These are phyloP conservation scores for Ctenosaura bakeri DNA, from an alignment of 2,797 vertebrate species.

Conservation along the genomic window DNA sequence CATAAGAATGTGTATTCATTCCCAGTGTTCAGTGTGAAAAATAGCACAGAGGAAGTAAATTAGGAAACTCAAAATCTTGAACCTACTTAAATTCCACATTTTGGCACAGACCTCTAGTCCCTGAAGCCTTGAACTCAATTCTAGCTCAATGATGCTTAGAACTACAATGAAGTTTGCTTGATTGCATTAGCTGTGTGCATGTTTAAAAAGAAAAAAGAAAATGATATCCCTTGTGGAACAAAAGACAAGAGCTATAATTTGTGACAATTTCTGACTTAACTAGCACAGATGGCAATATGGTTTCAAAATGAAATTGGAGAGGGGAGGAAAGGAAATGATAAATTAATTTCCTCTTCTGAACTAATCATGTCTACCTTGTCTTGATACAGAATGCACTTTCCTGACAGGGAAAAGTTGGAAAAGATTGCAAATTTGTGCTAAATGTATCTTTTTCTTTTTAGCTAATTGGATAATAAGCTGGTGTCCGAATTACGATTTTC, in stretches of 20 bases:
- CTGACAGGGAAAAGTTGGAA: neutral
- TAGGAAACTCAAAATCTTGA: slow-evolving; percentile 55
- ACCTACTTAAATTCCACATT: slow-evolving; percentile 46
- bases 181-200: slow-evolving; percentile 47
- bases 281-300: slow-evolving; percentile 24
- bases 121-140: slow-evolving; percentile 60
- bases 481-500: neutral
- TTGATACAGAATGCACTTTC: neutral
- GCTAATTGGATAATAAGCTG: neutral
- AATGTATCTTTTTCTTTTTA: neutral
- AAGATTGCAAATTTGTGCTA: neutral
- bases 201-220: slow-evolving; percentile 52
- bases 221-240: slow-evolving; percentile 55
- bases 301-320: slow-evolving; percentile 19
- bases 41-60: slow-evolving; percentile 33
- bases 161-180: slow-evolving; percentile 66
- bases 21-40: slow-evolving; percentile 21
- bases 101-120: slow-evolving; percentile 43
- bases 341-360: slow-evolving; percentile 12
- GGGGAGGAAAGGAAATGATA: slow-evolving; percentile 21
- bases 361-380: neutral
- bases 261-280: slow-evolving; percentile 38
- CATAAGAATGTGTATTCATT: slow-evolving; percentile 11
- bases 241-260: slow-evolving; percentile 15
- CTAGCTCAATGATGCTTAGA: slow-evolving; percentile 67